These are phyloP conservation scores for Catamblyrhynchus diadema DNA, from an alignment of 2,797 vertebrate species.

Conservation along the genomic window DNA sequence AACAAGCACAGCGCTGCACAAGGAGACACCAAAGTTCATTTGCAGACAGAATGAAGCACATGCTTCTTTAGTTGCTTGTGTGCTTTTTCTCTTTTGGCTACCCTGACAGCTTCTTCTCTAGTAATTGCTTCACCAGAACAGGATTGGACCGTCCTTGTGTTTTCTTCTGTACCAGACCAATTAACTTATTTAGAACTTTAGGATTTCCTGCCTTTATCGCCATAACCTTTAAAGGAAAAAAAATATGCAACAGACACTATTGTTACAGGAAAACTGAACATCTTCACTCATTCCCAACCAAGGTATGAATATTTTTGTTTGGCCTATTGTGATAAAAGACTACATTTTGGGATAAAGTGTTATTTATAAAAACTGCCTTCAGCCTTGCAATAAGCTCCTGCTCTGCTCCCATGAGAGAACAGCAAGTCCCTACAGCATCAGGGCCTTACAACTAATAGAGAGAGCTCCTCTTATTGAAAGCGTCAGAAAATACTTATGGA, in stretches of 20 bases:
- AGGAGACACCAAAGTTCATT: neutral
- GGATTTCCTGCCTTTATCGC: slow-evolving; percentile 84
- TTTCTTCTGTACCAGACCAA: slow-evolving; percentile 87
- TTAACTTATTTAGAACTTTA: slow-evolving; percentile 91
- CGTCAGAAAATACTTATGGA: neutral
- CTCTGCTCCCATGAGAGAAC: neutral
- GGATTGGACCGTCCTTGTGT: slow-evolving; percentile 86
- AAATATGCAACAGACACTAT: neutral
- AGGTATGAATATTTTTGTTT: neutral
- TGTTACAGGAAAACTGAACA: neutral
- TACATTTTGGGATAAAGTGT: neutral
- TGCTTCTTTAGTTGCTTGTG: neutral
- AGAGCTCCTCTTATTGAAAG: neutral
- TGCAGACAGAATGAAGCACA: rapidly evolving
- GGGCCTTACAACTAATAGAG: neutral
- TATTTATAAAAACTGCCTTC: slow-evolving; percentile 18
- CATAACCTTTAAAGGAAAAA: slow-evolving; percentile 77
- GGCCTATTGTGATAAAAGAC: neutral
- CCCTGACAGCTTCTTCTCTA: slow-evolving; percentile 82
- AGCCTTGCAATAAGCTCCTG: neutral
- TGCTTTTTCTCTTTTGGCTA: neutral
- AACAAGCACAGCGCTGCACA: rapidly evolving
- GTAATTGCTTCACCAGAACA: slow-evolving; percentile 78
- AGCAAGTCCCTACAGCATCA: neutral
- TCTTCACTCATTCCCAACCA: neutral